Conservation (phyloP, 2,113 vertebrate genomes). For the Ctenomys sociabilis region DNA sequence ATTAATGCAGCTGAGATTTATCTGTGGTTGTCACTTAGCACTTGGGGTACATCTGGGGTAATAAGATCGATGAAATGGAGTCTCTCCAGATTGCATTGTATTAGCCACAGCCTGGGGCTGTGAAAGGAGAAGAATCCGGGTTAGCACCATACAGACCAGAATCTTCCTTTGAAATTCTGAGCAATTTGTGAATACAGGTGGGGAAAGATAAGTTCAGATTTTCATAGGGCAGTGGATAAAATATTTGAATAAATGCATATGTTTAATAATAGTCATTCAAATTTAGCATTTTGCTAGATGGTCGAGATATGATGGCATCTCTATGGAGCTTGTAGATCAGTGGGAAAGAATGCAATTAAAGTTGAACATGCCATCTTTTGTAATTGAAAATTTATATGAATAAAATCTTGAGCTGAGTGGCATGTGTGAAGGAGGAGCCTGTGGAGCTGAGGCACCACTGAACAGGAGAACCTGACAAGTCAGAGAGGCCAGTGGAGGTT, state of each 20-base stretch:
- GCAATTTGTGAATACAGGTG: constrained; percentile 7
- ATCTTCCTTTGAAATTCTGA: constrained; percentile 41
- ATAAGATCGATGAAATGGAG: not conserved
- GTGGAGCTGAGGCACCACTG: not conserved
- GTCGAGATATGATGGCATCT: not conserved
- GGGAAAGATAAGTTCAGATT: not conserved
- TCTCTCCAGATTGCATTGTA: not conserved
- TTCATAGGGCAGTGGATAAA: not conserved
- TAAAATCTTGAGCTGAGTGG: not conserved
- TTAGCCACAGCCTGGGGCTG: not conserved
- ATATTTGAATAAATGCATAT: constrained; percentile 43
- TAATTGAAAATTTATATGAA: constrained; percentile 26
- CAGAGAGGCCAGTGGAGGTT: not conserved
- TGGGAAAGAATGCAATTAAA: not conserved
- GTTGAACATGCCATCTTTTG: not conserved
- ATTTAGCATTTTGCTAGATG: not conserved
- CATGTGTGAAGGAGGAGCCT: not conserved
- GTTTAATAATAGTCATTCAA: constrained; percentile 10
- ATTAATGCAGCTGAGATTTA: not conserved
- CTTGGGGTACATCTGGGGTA: not conserved
- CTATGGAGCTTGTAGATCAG: not conserved
- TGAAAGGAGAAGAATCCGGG: not conserved
- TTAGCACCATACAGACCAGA: not conserved
- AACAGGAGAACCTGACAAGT: not conserved
- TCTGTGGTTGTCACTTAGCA: not conserved